phyloP scores from a whole-genome alignment of 2,888 invertebrate species.

The Drosophila mayaguana region DNA sequence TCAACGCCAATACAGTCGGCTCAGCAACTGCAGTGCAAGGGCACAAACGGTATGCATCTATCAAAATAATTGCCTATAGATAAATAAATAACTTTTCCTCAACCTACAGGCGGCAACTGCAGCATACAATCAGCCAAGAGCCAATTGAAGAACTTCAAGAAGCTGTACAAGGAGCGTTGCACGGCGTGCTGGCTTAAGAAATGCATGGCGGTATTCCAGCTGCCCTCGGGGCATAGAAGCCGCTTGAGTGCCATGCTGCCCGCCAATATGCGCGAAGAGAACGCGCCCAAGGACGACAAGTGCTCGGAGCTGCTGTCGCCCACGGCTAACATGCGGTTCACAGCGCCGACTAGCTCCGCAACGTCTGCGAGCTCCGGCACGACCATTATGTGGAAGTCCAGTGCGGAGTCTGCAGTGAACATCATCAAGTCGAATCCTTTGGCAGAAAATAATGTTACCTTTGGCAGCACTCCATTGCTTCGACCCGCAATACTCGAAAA shows the following conservation, averaged over 20 bases:
- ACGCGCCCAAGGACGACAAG: slow-evolving; percentile 57
- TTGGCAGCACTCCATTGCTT: slow-evolving; percentile 82
- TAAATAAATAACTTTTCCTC: background rate
- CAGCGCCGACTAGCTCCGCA: slow-evolving; percentile 21
- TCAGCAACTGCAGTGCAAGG: slow-evolving; percentile 84
- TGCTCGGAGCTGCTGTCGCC: slow-evolving; percentile 62
- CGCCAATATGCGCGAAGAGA: slow-evolving; percentile 64
- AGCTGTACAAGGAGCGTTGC: slow-evolving; percentile 91
- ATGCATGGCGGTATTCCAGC: slow-evolving; percentile 92
- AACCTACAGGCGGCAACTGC: slow-evolving; percentile 88
- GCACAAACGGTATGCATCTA: slow-evolving; percentile 73
- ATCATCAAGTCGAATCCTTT: slow-evolving; percentile 79
- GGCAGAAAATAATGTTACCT: slow-evolving; percentile 83
- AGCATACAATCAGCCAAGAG: slow-evolving; percentile 90
- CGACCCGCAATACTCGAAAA: slow-evolving; percentile 83
- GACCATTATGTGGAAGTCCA: slow-evolving; percentile 78
- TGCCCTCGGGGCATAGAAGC: slow-evolving; percentile 89
- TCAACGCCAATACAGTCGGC: slow-evolving; percentile 40
- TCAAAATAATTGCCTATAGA: background rate
- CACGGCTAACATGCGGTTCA: slow-evolving; percentile 54
- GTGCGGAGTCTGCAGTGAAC: slow-evolving; percentile 59
- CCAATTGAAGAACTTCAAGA: slow-evolving; percentile 86
- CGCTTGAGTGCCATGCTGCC: slow-evolving; percentile 90
- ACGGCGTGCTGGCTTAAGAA: slow-evolving; percentile 95
- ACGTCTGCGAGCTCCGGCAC: slow-evolving; percentile 29